phyloP scores from a whole-genome alignment of 2,113 vertebrate genomes.

The Lagopus muta region DNA sequence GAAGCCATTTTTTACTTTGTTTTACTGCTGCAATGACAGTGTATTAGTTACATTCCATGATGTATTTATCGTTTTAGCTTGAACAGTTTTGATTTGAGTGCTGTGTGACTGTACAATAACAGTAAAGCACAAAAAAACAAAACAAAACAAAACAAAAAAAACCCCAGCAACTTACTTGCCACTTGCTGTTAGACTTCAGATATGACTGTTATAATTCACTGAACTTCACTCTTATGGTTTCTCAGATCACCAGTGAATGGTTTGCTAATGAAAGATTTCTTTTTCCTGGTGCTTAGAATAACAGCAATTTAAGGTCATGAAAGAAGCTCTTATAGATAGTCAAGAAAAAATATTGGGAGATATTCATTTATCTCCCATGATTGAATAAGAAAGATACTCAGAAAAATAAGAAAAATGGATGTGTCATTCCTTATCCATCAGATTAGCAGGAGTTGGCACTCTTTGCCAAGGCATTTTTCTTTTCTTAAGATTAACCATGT shows the following conservation, averaged over 20 bases:
- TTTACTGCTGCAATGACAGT: not conserved
- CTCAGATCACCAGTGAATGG: not conserved
- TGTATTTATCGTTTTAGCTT: slow-evolving; percentile 14
- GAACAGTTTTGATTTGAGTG: not conserved
- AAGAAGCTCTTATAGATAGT: not conserved
- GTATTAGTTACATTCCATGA: not conserved
- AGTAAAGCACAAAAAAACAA: not conserved
- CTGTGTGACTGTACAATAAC: not conserved
- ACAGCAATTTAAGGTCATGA: not conserved
- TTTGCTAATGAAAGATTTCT: slow-evolving; percentile 3
- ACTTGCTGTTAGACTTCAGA: not conserved
- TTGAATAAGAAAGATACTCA: not conserved
- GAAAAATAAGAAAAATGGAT: not conserved
- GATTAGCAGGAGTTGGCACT: not conserved
- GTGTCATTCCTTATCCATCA: not conserved
- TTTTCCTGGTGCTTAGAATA: not conserved
- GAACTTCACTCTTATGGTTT: not conserved
- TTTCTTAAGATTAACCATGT: not conserved
- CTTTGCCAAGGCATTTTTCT: not conserved
- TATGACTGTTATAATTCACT: not conserved
- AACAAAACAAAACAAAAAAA: too few relatives aligned
- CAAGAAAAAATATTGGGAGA: not conserved
- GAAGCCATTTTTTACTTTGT: not conserved
- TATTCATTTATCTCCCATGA: not conserved
- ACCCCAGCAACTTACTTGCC: not conserved